Evolutionary conservation across 2,888 invertebrate species (phyloP).

Genomic region (Polyommatus iphigenia): DNA sequence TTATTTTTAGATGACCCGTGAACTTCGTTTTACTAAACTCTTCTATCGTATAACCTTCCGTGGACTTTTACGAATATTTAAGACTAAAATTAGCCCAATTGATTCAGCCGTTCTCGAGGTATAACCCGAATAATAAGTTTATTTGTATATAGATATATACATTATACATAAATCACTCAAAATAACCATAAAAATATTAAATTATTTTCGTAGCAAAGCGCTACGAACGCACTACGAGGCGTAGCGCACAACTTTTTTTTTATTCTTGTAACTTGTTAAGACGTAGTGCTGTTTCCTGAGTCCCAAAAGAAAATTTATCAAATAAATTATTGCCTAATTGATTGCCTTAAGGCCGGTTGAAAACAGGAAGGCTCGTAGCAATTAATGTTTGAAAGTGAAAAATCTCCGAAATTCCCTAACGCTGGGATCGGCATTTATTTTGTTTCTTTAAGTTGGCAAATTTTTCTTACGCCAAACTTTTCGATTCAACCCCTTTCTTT

Average conservation of each 20-base stretch:
- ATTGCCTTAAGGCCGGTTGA: slow-evolving; percentile 65
- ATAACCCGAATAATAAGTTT: too few species aligned
- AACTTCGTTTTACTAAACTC: too few species aligned
- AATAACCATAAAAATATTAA: background rate
- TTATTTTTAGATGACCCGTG: too few species aligned
- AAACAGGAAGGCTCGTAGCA: slow-evolving; percentile 71
- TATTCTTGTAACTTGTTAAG: background rate
- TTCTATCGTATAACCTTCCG: too few species aligned
- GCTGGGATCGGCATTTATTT: slow-evolving; percentile 63
- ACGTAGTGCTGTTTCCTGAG: background rate
- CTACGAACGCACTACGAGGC: background rate
- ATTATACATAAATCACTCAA: background rate
- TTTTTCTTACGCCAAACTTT: slow-evolving; percentile 75
- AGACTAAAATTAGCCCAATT: too few species aligned
- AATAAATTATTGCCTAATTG: slow-evolving; percentile 69
- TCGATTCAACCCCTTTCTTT: slow-evolving; percentile 74
- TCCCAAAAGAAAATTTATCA: slow-evolving; percentile 37
- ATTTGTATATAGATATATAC: too few species aligned
- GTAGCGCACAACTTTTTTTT: background rate
- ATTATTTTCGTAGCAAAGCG: background rate
- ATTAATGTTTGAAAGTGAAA: slow-evolving; percentile 78
- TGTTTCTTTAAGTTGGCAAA: slow-evolving; percentile 72
- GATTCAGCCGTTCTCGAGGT: too few species aligned
- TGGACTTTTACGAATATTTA: too few species aligned
- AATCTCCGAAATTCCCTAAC: slow-evolving; percentile 68